These are phyloP conservation scores for Poliocrania exsul DNA, from an alignment of 2,797 vertebrate genomes.

Conservation along the genomic window DNA sequence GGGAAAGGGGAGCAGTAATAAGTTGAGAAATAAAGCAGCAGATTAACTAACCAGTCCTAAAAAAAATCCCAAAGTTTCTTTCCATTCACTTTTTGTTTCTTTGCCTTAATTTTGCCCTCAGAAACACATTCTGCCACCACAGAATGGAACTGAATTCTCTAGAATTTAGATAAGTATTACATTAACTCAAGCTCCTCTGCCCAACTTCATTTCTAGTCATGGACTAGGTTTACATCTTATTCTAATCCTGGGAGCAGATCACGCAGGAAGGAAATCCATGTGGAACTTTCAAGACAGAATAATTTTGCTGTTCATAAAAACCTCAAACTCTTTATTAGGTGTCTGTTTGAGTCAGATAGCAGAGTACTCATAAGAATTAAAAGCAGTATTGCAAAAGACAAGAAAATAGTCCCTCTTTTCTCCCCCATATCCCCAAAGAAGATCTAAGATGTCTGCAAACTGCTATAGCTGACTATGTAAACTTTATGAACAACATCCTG, in stretches of 20 bases:
- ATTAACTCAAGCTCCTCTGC: neutral
- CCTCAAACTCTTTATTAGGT: neutral
- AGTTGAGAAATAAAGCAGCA: neutral
- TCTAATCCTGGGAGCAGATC: neutral
- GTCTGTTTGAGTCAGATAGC: neutral
- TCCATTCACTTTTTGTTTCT: neutral
- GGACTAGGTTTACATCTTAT: neutral
- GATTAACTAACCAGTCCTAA: neutral
- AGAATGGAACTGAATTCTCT: neutral
- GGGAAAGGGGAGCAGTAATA: neutral
- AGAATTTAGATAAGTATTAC: neutral
- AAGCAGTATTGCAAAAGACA: neutral
- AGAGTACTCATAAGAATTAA: neutral
- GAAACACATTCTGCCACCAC: neutral
- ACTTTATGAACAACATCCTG: neutral
- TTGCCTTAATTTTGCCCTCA: neutral
- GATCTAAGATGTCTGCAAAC: neutral
- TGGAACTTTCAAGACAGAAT: neutral
- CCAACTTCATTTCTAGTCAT: neutral
- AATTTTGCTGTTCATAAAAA: neutral
- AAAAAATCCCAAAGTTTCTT: neutral
- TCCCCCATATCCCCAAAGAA: neutral
- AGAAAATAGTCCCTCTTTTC: neutral
- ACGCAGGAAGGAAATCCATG: neutral
- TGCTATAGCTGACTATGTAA: neutral